Conservation (phyloP, 1,140 invertebrate genomes). For the Coelopa frigida region DNA sequence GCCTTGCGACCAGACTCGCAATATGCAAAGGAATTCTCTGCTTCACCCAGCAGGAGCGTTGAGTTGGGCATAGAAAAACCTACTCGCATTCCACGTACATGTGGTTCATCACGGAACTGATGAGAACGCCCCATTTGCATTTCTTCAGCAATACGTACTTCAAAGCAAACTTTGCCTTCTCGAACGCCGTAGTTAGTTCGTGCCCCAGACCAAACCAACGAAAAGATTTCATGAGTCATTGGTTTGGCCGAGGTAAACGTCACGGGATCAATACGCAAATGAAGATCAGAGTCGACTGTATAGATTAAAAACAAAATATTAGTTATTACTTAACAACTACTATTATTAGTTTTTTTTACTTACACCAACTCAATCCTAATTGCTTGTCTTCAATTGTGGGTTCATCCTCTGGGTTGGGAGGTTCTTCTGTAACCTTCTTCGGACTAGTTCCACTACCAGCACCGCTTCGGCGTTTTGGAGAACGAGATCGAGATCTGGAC, state of each 20-base stretch:
- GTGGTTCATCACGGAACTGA: slow-evolving; percentile 50
- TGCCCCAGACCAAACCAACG: slow-evolving; percentile 81
- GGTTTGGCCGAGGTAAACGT: slow-evolving; percentile 68
- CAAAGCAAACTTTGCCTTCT: slow-evolving; percentile 75
- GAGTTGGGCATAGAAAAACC: slow-evolving; percentile 75
- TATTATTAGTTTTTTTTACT: slow-evolving; percentile 48
- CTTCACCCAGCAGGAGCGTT: slow-evolving; percentile 77
- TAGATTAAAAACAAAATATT: slow-evolving; percentile 30
- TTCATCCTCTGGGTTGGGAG: slow-evolving; percentile 60
- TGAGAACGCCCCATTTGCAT: slow-evolving; percentile 23
- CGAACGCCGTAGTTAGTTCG: slow-evolving; percentile 73
- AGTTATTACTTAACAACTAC: not conserved
- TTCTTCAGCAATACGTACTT: slow-evolving; percentile 56
- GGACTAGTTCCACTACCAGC: slow-evolving; percentile 28
- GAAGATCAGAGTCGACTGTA: slow-evolving; percentile 85
- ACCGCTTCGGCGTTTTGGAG: slow-evolving; percentile 29
- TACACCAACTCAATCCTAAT: slow-evolving; percentile 83
- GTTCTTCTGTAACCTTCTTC: slow-evolving; percentile 28
- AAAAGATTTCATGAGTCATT: slow-evolving; percentile 73
- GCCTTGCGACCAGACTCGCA: slow-evolving; percentile 76
- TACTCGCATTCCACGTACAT: slow-evolving; percentile 66
- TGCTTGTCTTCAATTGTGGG: slow-evolving; percentile 61
- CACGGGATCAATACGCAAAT: slow-evolving; percentile 70
- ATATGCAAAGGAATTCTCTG: slow-evolving; percentile 77
- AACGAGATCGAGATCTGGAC: slow-evolving; percentile 22